phyloP scores from a whole-genome alignment of 2,888 invertebrate species.

The Sphaerophoria taeniata region DNA sequence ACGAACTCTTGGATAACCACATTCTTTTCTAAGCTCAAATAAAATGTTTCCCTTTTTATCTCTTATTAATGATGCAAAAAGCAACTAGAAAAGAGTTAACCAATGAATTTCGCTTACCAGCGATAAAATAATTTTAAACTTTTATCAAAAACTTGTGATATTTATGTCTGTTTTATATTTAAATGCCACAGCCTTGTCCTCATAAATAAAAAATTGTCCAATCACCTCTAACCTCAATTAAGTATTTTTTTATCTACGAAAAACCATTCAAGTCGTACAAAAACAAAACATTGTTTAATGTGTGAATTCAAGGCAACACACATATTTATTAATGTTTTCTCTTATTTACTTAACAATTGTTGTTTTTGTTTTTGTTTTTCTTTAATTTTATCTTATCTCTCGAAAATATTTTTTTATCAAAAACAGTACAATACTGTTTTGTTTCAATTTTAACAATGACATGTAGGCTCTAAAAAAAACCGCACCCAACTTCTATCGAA shows the following conservation, averaged over 20 bases:
- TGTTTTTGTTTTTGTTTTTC: neutral
- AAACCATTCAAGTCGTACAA: neutral
- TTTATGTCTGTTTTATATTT: neutral
- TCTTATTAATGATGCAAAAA: too few species aligned
- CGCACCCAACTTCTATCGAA: slow-evolving; percentile 53
- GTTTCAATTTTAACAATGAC: neutral
- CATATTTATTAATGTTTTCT: slow-evolving; percentile 1
- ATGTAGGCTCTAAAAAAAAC: slow-evolving; percentile 19
- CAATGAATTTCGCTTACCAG: too few species aligned
- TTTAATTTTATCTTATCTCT: slow-evolving; percentile 54
- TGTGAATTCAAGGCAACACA: neutral
- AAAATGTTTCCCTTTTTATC: too few species aligned
- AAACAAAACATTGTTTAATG: neutral
- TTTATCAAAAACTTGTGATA: too few species aligned
- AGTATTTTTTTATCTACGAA: neutral
- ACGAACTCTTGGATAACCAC: too few species aligned
- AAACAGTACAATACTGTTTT: slow-evolving; percentile 25
- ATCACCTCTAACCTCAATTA: slow-evolving; percentile 65
- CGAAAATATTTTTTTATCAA: slow-evolving; percentile 18
- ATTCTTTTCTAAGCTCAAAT: too few species aligned
- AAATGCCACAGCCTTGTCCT: slow-evolving; percentile 49
- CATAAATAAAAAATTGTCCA: slow-evolving; percentile 47
- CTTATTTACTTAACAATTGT: slow-evolving; percentile 25
- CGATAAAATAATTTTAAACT: too few species aligned
- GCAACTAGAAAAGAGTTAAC: too few species aligned